Evolutionary conservation across 2,888 invertebrate genomes (phyloP), one percentile per base, ranked within the genome.

Genomic region (Mimas tiliae): DNA sequence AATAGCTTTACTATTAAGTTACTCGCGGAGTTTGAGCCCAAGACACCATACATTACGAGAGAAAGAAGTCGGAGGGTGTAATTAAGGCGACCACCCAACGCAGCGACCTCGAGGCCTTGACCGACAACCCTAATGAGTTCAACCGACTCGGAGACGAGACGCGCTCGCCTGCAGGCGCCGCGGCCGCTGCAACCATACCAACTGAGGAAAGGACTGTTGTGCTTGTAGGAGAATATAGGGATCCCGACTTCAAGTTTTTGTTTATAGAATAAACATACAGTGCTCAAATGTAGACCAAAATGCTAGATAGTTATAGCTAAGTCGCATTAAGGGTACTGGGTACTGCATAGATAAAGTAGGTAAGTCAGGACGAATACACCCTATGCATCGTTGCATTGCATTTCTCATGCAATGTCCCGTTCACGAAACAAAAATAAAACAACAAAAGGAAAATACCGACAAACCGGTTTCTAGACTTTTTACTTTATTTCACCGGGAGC

Each of bases 401-500:
- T 91, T 92, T 90, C 92, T 89, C 93, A 89, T 91, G 90, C 91
- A 85, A 91, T 92, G 90, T 91, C 88, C 90, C 90, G 90, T 89
- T 90, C 85, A 86, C 86, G 83, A 87, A 91, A 90, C 88, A 90
- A 92, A 92, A 92, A 92, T 92, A 87, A 89, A 90, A 86, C 88
- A 91, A 90, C 88, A 91, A 90, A 91, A 91, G 86, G 85, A 88
- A 90, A 91, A 90, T 87, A 89, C 91, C 88, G 90, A 89, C 91
- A 89, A 91, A 89, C 91, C 90, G 91, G 91, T 91, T 91, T 89
- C 90, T 87, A 88, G 91, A 91, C 83, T 91, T 93, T 93, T 93
- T 93, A 90, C 87, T 91, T 91, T 90, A 90, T 92, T 92, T 90
- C 84, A 86, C 81, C 77, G 81, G 75, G 80, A 82, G 84, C 33